A percentile compares a stretch with the other conserved stretches of the same genome.
phyloP scores from a whole-genome alignment of 23 tunicate genomes.

The Ciona savignyi region DNA sequence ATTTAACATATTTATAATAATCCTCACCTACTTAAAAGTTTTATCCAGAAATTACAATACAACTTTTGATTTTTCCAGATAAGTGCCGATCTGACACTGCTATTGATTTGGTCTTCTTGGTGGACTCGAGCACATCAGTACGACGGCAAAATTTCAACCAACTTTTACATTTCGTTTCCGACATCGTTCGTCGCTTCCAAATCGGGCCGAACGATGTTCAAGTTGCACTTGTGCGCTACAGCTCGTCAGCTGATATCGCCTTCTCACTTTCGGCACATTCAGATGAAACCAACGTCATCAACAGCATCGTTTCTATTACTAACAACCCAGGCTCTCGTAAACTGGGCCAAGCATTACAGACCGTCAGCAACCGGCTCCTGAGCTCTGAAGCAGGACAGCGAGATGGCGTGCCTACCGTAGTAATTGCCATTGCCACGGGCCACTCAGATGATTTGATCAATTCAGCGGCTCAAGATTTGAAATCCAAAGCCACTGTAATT shows the following conservation, averaged over 20 bases:
- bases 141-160: conserved; percentile 18
- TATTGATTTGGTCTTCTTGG: conserved; percentile 19
- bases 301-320: background rate
- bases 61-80: conserved; percentile 31
- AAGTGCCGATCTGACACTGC: conserved; percentile 23
- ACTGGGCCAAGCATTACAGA: conserved; percentile 11
- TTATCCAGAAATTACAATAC: too few species aligned
- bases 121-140: conserved; percentile 30
- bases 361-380: conserved; percentile 4
- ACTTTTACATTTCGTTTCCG: conserved; percentile 21
- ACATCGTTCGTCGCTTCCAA: conserved; percentile 38
- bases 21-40: too few species aligned
- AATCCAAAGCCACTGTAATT: conserved; percentile 7
- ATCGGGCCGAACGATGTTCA: conserved; percentile 24
- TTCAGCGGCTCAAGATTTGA: conserved; percentile 4
- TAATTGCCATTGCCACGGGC: conserved; percentile 15
- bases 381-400: conserved; percentile 5
- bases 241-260: conserved; percentile 3
- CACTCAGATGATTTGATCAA: conserved; percentile 18
- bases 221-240: conserved; percentile 23
- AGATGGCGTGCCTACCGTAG: conserved; percentile 16
- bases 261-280: conserved; percentile 9
- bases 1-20: too few species aligned
- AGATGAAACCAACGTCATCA: conserved; percentile 8
- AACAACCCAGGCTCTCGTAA: conserved; percentile 5